These are phyloP conservation scores for Aethes cnicana DNA, from an alignment of 2,888 invertebrate genomes.

Conservation along the genomic window DNA sequence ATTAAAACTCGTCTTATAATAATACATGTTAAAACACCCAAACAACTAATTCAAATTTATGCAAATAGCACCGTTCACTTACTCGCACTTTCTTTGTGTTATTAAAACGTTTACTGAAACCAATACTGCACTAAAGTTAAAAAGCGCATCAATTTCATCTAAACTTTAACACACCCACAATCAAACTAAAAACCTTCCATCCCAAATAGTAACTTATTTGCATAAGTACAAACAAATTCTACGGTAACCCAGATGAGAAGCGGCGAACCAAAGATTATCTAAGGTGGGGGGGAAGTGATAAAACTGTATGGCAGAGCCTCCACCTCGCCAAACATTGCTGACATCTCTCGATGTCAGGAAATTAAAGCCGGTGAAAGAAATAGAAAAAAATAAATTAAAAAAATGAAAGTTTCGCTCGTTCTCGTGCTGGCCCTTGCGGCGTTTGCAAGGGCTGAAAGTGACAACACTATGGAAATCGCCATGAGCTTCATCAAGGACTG, in stretches of 20 bases:
- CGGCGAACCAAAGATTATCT: conserved; percentile 49
- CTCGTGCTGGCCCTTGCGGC: conserved; percentile 67
- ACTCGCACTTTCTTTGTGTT: conserved; percentile 27
- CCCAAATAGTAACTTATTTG: conserved; percentile 47
- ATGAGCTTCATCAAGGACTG: conserved; percentile 87
- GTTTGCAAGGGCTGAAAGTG: conserved; percentile 68
- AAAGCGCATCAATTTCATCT: conserved; percentile 17
- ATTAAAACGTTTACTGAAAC: conserved; percentile 20
- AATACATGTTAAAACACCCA: conserved; percentile 6
- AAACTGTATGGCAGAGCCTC: conserved; percentile 68
- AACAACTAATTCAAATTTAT: conserved; percentile 24
- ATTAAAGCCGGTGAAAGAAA: conserved; percentile 48
- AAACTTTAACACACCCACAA: conserved; percentile 5
- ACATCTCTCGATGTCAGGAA: conserved; percentile 73
- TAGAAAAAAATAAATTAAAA: conserved; percentile 40
- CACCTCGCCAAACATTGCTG: conserved; percentile 69
- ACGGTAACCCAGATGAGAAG: conserved; percentile 65
- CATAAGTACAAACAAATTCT: conserved; percentile 59
- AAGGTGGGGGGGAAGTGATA: conserved; percentile 71
- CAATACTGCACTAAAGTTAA: conserved; percentile 17
- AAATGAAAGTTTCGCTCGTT: conserved; percentile 63
- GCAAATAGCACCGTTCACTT: conserved; percentile 26
- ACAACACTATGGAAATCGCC: conserved; percentile 84
- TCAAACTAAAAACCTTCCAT: conserved; percentile 32
- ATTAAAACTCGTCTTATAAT: conserved; percentile 9